These are phyloP conservation scores for Aethes cnicana DNA, from an alignment of 2,888 invertebrate species.

Conservation along the genomic window DNA sequence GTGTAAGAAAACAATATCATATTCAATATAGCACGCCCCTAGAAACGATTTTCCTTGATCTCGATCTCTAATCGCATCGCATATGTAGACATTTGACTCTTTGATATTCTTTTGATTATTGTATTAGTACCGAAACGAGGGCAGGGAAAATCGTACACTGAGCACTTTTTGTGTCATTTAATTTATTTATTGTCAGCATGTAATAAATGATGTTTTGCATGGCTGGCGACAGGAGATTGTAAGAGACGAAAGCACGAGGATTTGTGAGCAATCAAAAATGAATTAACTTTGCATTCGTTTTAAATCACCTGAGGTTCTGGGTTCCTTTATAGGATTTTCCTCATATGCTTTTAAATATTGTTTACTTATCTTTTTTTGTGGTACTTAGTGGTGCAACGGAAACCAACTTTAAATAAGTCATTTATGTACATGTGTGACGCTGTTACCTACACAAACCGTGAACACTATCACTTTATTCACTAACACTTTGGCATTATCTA, in stretches of 20 bases:
- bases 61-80: conserved; percentile 70
- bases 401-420: too few relatives aligned
- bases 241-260: conserved; percentile 58
- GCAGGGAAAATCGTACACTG: conserved; percentile 60
- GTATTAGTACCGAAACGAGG: conserved; percentile 68
- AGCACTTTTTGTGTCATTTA: conserved; percentile 72
- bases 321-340: conserved; percentile 2
- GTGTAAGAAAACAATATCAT: not conserved
- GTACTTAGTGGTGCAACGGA: too few relatives aligned
- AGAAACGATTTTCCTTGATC: conserved; percentile 51
- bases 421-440: too few relatives aligned
- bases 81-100: conserved; percentile 76
- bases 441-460: too few relatives aligned
- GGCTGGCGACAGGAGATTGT: conserved; percentile 65
- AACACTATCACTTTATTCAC: too few relatives aligned
- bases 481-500: too few relatives aligned
- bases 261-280: conserved; percentile 63
- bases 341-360: too few relatives aligned
- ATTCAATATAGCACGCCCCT: conserved; percentile 45
- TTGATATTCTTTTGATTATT: conserved; percentile 80
- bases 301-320: conserved; percentile 38
- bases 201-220: conserved; percentile 77
- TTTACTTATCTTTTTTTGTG: too few relatives aligned
- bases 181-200: conserved; percentile 76
- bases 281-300: conserved; percentile 41